Base-by-base conservation (phyloP, 2,113 vertebrate species). In the Saimiri boliviensis region DNA sequence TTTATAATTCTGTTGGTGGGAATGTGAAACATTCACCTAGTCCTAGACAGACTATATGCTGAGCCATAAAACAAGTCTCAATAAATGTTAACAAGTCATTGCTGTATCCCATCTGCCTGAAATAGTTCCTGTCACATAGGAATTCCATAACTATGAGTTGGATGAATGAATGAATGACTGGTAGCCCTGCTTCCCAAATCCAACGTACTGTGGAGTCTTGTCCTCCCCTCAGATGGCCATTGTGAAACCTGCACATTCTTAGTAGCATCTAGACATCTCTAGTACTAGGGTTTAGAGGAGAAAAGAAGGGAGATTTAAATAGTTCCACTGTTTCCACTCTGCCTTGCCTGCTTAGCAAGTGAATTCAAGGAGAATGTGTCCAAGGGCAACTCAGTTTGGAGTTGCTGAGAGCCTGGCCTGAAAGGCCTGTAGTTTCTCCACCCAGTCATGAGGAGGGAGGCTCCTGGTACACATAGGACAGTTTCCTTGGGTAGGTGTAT, bases 331-430 rank as follows among this genome's bases (percentile, higher is more conserved):
- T 32, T 63, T 96, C 81, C 14, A 73, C 73, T 92, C 52, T 42
- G 68, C 73, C 13, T 70, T 68, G 81, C 47, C 74, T 76, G 77
- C 56, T 89, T 86, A 83, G 89, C 23, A 35, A 82, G 35, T 70
- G 68, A 93, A 91, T 86, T 52, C 82, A 82, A 8, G 25, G 58
- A 40, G n/a, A 60, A 4, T 96, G 79, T 92, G n/a, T 68, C 95
- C 85, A 86, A 94, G 60, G 37, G 37, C 77, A 79, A 35, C 52
- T 93, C 66, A 73, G 0, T 56, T 32, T 60, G 66, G 52, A 84
- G 42, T 79, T 49, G 66, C 32, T 11, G 47, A 89, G 5, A 20
- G 45, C 71, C 77, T 73, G 66, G 37, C 27, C 9, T 17, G 20
- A 66, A 92, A 63, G 84, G 8, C 17, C 1, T 81, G 23, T 71